Evolutionary conservation across 2,888 invertebrate genomes (phyloP), one percentile per base, ranked within the genome.

Genomic region (Idaea dimidiata): DNA sequence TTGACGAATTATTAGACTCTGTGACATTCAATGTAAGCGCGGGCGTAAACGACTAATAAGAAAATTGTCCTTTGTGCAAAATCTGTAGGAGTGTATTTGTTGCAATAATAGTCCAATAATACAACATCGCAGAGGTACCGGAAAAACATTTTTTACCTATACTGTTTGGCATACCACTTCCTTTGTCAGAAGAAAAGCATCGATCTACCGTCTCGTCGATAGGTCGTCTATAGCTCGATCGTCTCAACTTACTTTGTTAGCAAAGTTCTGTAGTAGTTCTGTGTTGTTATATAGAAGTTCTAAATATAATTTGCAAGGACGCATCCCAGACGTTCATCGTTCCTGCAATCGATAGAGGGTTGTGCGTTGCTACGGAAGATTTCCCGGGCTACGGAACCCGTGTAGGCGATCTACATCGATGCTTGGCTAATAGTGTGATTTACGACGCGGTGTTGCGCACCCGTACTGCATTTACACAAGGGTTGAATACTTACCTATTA

Each of bases 331-430:
- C 68, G 61, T 43, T 43, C 43, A 10, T 43, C 24, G 24, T 67
- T 59, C 53, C 59, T 71, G 73, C 75, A 78, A 82, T 80, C 83
- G 79, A 83, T 84, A 74, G 74, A 75, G 69, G 69, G 66, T 67
- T 72, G 43, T 43, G 43, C 43, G 81, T 80, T 72, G 79, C 79
- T 73, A 75, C 66, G 73, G 66, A 70, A 77, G 74, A 61, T 67
- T 67, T 69, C 66, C 68, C 67, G 67, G 68, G 65, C 16, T 55
- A 17, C 54, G 54, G 17, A 55, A 16, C 17, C 54, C 16, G 16
- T 55, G 54, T 33, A 33, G 33, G 8, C 33, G 43, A 43, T 43
- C 43, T 0, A 43, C 43, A 43, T 43, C 43, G 43, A 55, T 55
- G 43, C 56, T 33, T 17, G 24, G 60, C 33, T 56, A 60, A 60